These are phyloP conservation scores for Clarias magur DNA, from an alignment of 2,113 vertebrate species.

Conservation along the genomic window DNA sequence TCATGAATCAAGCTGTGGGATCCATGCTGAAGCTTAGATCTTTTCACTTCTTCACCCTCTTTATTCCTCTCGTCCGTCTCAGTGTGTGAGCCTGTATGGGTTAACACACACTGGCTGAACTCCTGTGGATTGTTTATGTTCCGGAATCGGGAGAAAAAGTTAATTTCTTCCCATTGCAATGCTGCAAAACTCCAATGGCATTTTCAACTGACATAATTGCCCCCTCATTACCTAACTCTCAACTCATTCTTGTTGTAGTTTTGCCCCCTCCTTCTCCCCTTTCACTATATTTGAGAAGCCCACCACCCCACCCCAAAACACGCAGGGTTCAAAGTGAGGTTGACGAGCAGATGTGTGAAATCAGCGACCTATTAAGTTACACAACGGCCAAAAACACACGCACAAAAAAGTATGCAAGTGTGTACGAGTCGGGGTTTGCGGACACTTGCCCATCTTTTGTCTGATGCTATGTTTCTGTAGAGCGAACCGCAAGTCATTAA, in stretches of 20 bases:
- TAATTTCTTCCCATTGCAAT: slow-evolving; percentile 54
- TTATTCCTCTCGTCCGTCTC: neutral
- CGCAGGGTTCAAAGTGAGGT: slow-evolving; percentile 64
- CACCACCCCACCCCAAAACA: slow-evolving; percentile 33
- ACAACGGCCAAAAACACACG: slow-evolving; percentile 64
- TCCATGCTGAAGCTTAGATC: neutral
- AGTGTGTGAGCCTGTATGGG: slow-evolving; percentile 48
- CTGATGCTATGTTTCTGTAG: slow-evolving; percentile 37
- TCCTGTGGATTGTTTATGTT: slow-evolving; percentile 59
- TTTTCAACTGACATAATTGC: slow-evolving; percentile 67
- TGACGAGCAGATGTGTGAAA: slow-evolving; percentile 76
- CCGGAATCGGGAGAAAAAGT: slow-evolving; percentile 42
- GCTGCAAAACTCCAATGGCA: slow-evolving; percentile 61
- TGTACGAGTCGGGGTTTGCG: slow-evolving; percentile 21
- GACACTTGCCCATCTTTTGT: slow-evolving; percentile 35
- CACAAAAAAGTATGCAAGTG: slow-evolving; percentile 47
- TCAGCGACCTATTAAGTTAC: slow-evolving; percentile 74
- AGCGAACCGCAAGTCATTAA: slow-evolving; percentile 31
- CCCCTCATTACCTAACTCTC: slow-evolving; percentile 59
- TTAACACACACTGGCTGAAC: slow-evolving; percentile 48
- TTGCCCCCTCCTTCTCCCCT: slow-evolving; percentile 2
- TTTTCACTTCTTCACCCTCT: slow-evolving; percentile 6
- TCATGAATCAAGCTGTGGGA: slow-evolving; percentile 45
- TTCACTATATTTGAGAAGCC: slow-evolving; percentile 52
- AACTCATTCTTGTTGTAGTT: slow-evolving; percentile 31